phyloP scores from a whole-genome alignment of 2,888 invertebrate genomes.

The Mylabris sibirica region DNA sequence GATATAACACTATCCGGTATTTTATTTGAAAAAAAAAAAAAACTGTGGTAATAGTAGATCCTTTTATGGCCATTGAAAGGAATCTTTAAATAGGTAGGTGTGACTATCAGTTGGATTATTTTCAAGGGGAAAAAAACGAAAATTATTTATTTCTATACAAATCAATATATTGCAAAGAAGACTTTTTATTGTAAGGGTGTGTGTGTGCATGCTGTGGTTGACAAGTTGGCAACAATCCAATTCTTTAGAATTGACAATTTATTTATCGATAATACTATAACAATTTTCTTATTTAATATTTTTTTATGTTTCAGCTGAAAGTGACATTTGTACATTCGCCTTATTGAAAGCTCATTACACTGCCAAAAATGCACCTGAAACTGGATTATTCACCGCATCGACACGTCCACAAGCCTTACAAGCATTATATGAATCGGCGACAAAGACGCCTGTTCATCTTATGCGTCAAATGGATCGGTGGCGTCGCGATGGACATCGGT shows the following conservation, averaged over 20 bases:
- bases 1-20: conserved; percentile 14
- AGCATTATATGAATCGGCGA: conserved; percentile 81
- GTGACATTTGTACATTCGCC: conserved; percentile 89
- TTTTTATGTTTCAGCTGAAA: conserved; percentile 79
- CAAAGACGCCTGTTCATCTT: conserved; percentile 69
- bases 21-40: conserved; percentile 8
- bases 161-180: not conserved
- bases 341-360: conserved; percentile 79
- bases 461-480: conserved; percentile 73
- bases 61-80: conserved; percentile 22
- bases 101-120: too few relatives aligned
- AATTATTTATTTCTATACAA: conserved; percentile 8
- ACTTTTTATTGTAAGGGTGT: not conserved
- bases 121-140: too few relatives aligned
- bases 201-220: not conserved
- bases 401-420: conserved; percentile 79
- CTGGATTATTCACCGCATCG: conserved; percentile 77
- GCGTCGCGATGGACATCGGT: conserved; percentile 69
- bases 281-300: not conserved
- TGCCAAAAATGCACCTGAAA: conserved; percentile 72
- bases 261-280: not conserved
- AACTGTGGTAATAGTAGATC: conserved; percentile 6
- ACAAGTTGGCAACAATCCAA: not conserved
- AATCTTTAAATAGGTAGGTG: conserved; percentile 15
- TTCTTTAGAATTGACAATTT: not conserved